Conservation (phyloP, 2,888 invertebrate genomes). For the Spatulosminthurus flaviceps region DNA sequence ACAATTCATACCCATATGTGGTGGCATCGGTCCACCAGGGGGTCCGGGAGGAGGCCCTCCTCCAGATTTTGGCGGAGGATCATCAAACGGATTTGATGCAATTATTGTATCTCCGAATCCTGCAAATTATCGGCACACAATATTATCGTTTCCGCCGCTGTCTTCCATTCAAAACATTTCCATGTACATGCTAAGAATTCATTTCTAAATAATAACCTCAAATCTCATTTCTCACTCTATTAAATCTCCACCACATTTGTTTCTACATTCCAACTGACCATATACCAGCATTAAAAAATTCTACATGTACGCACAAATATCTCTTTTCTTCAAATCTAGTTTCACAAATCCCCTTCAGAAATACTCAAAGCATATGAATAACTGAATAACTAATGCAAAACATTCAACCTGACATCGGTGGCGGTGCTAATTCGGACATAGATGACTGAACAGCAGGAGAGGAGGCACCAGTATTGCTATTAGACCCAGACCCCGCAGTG, state of each 20-base stretch:
- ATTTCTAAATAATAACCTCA: no score
- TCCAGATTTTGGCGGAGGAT: conserved; percentile 74
- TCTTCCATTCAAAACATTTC: background rate
- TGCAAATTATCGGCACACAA: conserved; percentile 58
- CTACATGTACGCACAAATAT: no score
- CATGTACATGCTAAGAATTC: no score
- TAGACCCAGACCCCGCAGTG: conserved; percentile 73
- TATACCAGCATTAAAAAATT: no score
- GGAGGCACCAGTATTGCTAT: conserved; percentile 69
- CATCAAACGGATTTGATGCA: conserved; percentile 94
- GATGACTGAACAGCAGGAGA: conserved; percentile 71
- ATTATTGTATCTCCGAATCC: conserved; percentile 90
- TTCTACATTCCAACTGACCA: no score
- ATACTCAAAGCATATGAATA: no score
- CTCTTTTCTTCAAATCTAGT: no score
- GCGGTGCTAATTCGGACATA: conserved; percentile 81
- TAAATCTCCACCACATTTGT: no score
- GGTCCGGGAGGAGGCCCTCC: conserved; percentile 65
- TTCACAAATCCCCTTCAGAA: no score
- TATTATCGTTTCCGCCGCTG: conserved; percentile 16
- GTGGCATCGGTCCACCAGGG: conserved; percentile 45
- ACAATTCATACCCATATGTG: conserved; percentile 53
- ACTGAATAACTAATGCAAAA: background rate
- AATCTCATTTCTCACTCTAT: no score
- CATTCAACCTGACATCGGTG: conserved; percentile 73